These are phyloP conservation scores for Condylura cristata DNA, from an alignment of 2,113 vertebrate species.

Conservation along the genomic window DNA sequence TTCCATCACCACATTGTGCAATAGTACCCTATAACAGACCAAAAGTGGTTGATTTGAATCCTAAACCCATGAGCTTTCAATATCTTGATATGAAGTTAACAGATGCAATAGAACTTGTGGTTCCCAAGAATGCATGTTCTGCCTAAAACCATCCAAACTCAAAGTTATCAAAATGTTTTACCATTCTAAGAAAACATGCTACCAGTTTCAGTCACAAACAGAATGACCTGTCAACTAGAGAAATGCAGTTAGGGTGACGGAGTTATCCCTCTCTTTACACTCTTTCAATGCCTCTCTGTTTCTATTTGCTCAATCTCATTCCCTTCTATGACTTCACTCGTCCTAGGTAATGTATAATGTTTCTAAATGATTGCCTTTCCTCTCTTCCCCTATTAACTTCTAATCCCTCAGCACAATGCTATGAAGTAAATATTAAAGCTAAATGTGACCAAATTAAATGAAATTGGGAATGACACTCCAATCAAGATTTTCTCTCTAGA, in stretches of 20 bases:
- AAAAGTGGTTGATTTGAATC: neutral
- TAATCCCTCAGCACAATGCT: neutral
- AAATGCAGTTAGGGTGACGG: rapidly evolving
- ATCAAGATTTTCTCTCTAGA: neutral
- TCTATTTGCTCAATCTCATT: neutral
- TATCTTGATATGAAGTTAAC: no score
- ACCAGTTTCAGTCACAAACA: neutral
- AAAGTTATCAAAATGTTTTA: neutral
- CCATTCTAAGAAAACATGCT: neutral
- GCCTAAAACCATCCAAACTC: neutral
- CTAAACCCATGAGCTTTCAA: neutral
- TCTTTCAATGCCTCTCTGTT: no score
- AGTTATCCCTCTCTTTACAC: neutral
- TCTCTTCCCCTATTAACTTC: neutral
- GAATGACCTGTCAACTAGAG: neutral
- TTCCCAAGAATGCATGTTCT: rapidly evolving
- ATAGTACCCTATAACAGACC: rapidly evolving
- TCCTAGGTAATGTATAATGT: neutral
- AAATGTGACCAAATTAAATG: neutral
- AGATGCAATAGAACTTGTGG: neutral
- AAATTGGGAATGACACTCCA: neutral
- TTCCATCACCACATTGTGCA: neutral
- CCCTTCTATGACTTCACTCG: neutral
- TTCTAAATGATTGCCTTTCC: neutral
- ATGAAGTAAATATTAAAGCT: neutral